phyloP scores from a whole-genome alignment of 2,113 vertebrate species.

The Hassar affinis region DNA sequence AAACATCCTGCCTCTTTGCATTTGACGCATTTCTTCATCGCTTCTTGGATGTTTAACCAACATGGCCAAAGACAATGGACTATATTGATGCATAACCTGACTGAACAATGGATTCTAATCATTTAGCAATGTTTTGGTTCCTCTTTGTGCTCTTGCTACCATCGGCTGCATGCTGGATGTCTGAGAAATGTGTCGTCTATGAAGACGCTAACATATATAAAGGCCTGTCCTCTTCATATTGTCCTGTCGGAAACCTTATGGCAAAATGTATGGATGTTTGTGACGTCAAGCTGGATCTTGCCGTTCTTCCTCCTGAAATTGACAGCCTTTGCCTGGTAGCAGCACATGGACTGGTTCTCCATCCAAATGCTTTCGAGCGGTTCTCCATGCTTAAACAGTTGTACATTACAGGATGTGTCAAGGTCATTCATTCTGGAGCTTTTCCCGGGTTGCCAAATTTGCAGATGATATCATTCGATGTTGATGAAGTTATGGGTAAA shows the following conservation, averaged over 20 bases:
- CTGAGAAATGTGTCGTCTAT: background rate
- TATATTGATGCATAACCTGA: background rate
- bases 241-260: background rate
- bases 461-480: background rate
- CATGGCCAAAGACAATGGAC: background rate
- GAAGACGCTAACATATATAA: no score
- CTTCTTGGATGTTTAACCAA: background rate
- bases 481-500: accelerated
- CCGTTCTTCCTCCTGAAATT: background rate
- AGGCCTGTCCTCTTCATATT: accelerated
- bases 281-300: background rate
- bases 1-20: background rate
- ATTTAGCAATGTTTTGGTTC: background rate
- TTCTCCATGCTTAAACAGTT: background rate
- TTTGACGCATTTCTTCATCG: background rate
- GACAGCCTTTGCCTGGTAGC: background rate
- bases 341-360: background rate
- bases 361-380: background rate
- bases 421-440: background rate
- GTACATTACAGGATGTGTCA: background rate
- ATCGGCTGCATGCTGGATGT: background rate
- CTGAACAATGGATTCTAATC: background rate
- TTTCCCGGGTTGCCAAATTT: background rate
- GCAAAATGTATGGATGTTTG: background rate
- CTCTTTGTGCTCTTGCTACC: background rate